Conservation (phyloP, 1,140 invertebrate genomes). For the Protaetia brevitarsis region DNA sequence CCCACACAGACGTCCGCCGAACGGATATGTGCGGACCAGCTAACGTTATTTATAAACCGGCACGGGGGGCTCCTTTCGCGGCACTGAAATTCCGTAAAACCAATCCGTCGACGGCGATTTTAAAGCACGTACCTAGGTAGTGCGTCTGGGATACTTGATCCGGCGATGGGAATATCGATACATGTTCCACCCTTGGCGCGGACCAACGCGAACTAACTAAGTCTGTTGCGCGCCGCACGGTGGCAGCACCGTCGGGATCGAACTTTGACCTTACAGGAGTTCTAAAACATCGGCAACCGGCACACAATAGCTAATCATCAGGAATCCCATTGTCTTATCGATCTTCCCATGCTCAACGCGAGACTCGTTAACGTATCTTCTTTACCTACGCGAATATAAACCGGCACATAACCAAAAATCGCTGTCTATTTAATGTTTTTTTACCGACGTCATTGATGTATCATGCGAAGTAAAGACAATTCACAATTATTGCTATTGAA, state of each 20-base stretch:
- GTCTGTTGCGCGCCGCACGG: conserved; percentile 20
- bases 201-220: conserved; percentile 25
- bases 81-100: not conserved
- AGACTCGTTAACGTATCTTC: too few species aligned
- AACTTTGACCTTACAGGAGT: conserved; percentile 28
- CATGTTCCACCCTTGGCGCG: conserved; percentile 6
- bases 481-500: too few species aligned
- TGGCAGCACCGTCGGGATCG: conserved; percentile 25
- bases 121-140: not conserved
- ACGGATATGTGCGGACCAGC: too few species aligned
- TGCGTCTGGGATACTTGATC: not conserved
- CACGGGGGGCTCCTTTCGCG: too few species aligned
- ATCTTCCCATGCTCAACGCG: too few species aligned
- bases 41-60: too few species aligned
- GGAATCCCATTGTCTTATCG: too few species aligned
- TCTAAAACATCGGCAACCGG: conserved; percentile 23
- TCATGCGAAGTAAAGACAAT: too few species aligned
- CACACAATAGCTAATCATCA: not conserved
- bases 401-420: too few species aligned
- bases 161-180: not conserved
- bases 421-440: too few species aligned
- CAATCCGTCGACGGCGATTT: not conserved
- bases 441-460: too few species aligned
- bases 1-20: not conserved
- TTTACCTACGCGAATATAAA: too few species aligned